Evolutionary conservation across 2,888 invertebrate genomes (phyloP), one percentile per base, ranked within the genome.

Genomic region (Diarsia dahlii): DNA sequence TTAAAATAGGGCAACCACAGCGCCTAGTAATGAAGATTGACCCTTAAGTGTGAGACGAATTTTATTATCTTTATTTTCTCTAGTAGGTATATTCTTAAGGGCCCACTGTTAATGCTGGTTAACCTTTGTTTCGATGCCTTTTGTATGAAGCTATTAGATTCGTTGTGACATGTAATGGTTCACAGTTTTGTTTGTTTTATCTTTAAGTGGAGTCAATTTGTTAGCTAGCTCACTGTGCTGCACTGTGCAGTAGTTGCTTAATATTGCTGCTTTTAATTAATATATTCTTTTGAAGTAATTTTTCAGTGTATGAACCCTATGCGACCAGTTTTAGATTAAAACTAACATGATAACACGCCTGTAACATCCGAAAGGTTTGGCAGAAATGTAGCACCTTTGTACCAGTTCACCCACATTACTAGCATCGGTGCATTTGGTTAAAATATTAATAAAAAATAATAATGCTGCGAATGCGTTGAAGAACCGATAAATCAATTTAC

Each of bases 141-240:
- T 68, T 39, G 50, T 84, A 74, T 72, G 54, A 77, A 84, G 64
- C 77, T 69, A 81, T 74, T 84, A 71, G 28, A 76, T 72, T 50
- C n/a, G 18, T 58, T 63, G 77, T 81, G 69, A 67, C 70, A 46
- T 74, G 78, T 65, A 67, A 67, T 82, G 58, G 58, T 34, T 12
- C 23, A 68, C 23, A 15, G 20, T 82, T 76, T 82, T 68, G 66
- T 71, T 77, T 52, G n/a, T 71, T 82, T 82, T 70, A 56, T n/a
- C n/a, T 58, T 20, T 54, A 48, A 65, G n/a, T 64, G 63, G 39
- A 67, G 15, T 58, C 13, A 18, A 28, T 76, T 76, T 54, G 56
- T 60, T 48, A 46, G 5, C 6, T 58, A 23, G 20, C 52, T 68
- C 34, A 81, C 45, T 46, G 20, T 52, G 50, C n/a, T n/a, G n/a